Base-by-base conservation (phyloP, 2,888 invertebrate genomes). In the Poecilobothrus nobilitatus region DNA sequence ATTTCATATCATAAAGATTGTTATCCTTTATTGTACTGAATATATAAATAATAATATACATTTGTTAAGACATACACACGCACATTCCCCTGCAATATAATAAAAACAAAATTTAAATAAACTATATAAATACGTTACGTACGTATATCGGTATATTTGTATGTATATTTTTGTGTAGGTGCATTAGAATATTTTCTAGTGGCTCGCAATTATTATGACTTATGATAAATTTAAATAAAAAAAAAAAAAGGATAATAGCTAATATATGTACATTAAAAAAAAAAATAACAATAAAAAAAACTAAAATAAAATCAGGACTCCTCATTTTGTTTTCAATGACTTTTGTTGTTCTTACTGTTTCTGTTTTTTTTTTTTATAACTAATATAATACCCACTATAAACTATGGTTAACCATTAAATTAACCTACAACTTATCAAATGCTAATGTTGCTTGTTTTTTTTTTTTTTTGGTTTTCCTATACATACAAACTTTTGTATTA, bases 1-100 rank as follows among this genome's bases (percentile, higher is more conserved):
- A 74, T 74, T 74, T 73, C 73, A 69, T 74, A 72, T 74, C 74
- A 74, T 74, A 74, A 74, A 74, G 73, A 73, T 74, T 70, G 69
- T 73, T 74, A 74, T 74, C 74, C 70, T 69, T 63, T 63, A 22
- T 53, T 53, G 53, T 53, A 53, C 18, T 27, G 12, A 27, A 27
- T 63, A 27, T 63, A 27, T 27, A 63, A 63, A 63, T 63, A 22
- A 1, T 62, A 20, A n/a, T 18, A 9, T 53, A 15, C 15, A 53
- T 53, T 15, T 53, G 15, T 37, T 37, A 37, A 1, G 8, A 12
- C 37, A 37, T 10, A 37, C 12, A 37, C 12, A 37, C 37, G 12
- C 37, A 37, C 37, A 37, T 37, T 37, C 37, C 7, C 37, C 8
- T 37, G 12, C 12, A 10, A 37, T 37, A 37, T 37, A 37, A 37